Conservation (phyloP, 2,888 invertebrate genomes). For the Protodeltote pygarga region DNA sequence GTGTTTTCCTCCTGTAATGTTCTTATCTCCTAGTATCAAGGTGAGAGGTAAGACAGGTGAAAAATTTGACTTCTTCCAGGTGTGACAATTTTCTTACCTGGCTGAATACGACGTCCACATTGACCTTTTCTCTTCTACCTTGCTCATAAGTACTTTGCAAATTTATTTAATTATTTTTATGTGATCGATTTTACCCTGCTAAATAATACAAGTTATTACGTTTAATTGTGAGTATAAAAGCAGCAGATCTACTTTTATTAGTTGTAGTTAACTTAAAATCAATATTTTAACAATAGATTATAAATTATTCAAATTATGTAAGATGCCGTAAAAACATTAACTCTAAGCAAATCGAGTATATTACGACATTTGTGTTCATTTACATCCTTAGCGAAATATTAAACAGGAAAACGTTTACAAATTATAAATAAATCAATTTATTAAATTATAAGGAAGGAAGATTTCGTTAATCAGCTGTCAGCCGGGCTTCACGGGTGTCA, state of each 20-base stretch:
- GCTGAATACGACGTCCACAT: not conserved
- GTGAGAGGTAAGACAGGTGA: conserved; percentile 81
- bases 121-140: not conserved
- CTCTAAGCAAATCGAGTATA: no score
- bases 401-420: not conserved
- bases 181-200: no score
- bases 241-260: no score
- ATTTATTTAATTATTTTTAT: not conserved
- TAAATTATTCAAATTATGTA: no score
- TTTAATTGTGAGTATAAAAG: no score
- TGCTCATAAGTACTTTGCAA: no score
- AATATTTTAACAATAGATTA: no score
- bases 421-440: not conserved
- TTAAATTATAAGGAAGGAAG: conserved; percentile 11
- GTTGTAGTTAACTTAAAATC: no score
- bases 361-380: no score
- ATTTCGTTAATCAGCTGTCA: conserved; percentile 71
- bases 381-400: no score
- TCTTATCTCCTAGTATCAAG: conserved; percentile 76
- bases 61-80: conserved; percentile 69
- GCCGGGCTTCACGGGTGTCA: conserved; percentile 78
- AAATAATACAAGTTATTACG: no score
- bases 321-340: no score
- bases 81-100: conserved; percentile 41
- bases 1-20: conserved; percentile 55